Conservation (phyloP, 2,113 vertebrate species). For the Syrmaticus mikado region DNA sequence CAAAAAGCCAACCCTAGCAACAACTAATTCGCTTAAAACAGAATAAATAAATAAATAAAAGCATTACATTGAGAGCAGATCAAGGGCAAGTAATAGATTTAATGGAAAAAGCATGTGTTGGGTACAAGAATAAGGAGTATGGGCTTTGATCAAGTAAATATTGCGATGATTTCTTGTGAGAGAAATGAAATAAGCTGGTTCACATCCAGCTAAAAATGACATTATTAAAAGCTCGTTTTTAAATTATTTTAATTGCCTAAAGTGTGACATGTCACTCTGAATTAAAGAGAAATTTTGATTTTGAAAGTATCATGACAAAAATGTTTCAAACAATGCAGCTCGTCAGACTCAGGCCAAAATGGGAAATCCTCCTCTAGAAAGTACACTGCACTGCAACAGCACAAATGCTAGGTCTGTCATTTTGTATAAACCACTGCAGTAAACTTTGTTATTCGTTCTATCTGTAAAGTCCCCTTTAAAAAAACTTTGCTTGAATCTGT, state of each 20-base stretch:
- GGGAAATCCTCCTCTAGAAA: neutral
- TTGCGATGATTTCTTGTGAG: neutral
- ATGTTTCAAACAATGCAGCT: neutral
- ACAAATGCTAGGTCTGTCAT: no score
- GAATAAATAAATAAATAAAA: neutral
- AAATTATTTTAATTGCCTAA: neutral
- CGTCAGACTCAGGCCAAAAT: neutral
- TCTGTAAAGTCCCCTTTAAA: neutral
- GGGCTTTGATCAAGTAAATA: neutral
- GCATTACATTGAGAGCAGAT: neutral
- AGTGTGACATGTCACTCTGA: neutral
- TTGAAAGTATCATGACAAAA: neutral
- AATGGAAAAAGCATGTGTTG: neutral
- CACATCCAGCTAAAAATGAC: neutral
- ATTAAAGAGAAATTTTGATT: neutral
- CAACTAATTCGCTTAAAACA: conserved; percentile 50
- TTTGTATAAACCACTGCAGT: neutral
- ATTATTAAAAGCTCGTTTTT: neutral
- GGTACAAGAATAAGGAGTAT: neutral
- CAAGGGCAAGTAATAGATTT: conserved; percentile 22
- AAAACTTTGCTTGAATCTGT: neutral
- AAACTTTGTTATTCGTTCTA: neutral
- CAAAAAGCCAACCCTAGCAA: neutral
- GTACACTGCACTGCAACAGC: neutral
- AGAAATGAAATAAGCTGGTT: neutral